phyloP scores from a whole-genome alignment of 2,113 vertebrate species.

The Scomber colias region DNA sequence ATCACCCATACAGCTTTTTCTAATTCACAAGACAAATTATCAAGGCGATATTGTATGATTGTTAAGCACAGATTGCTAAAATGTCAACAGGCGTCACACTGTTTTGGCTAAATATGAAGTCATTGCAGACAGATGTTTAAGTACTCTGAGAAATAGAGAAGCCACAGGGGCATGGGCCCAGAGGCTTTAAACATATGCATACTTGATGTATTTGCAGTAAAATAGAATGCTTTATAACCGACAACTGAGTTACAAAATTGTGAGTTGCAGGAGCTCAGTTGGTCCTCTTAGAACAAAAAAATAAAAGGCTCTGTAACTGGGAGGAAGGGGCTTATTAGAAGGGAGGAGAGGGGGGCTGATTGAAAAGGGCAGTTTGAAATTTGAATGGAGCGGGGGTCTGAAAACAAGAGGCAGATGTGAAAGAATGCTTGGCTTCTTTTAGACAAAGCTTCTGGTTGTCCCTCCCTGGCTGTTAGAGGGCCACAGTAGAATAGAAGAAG shows the following conservation, averaged over 20 bases:
- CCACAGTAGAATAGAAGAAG: conserved; percentile 83
- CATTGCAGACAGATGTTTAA: conserved; percentile 80
- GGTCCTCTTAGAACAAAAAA: conserved; percentile 33
- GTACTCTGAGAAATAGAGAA: conserved; percentile 76
- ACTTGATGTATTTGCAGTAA: conserved; percentile 58
- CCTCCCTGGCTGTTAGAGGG: conserved; percentile 78
- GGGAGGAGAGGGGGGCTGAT: conserved; percentile 69
- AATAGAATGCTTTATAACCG: conserved; percentile 61
- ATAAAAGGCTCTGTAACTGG: conserved; percentile 59
- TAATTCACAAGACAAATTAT: conserved; percentile 24
- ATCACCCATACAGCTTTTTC: conserved; percentile 11
- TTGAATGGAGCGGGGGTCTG: conserved; percentile 79
- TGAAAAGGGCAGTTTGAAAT: conserved; percentile 84
- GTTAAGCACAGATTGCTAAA: conserved; percentile 73
- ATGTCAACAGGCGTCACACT: conserved; percentile 70
- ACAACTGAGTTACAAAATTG: conserved; percentile 64
- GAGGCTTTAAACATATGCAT: conserved; percentile 78
- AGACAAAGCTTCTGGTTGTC: conserved; percentile 83
- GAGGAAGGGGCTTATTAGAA: conserved; percentile 76
- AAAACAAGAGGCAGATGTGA: conserved; percentile 88
- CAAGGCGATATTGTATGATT: conserved; percentile 55
- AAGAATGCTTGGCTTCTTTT: conserved; percentile 80
- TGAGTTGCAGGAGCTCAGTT: conserved; percentile 57
- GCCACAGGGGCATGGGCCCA: conserved; percentile 73
- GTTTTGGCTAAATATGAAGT: conserved; percentile 74